A percentile compares a stretch with the other conserved stretches of the same genome.
Conservation (phyloP, 2,113 vertebrate genomes). For the Neopipo cinnamomea region DNA sequence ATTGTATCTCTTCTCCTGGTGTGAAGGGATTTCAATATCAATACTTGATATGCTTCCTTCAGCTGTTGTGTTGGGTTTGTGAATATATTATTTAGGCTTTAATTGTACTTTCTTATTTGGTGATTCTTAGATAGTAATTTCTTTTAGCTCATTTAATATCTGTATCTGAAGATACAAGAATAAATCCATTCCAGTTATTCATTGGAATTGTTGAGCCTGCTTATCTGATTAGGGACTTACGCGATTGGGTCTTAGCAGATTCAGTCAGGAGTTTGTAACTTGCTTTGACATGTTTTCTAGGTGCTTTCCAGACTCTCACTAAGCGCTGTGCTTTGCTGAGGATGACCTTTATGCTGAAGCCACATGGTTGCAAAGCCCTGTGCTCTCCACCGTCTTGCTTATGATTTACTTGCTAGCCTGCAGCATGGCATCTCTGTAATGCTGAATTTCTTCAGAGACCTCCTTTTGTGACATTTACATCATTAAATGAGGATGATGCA, state of each 20-base stretch:
- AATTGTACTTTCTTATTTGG: not conserved
- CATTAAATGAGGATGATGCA: not conserved
- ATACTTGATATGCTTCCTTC: not conserved
- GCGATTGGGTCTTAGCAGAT: not conserved
- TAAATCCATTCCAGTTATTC: not conserved
- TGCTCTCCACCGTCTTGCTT: not conserved
- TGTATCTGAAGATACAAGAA: not conserved
- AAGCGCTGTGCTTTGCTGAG: not conserved
- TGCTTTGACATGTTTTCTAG: slow-evolving; percentile 10
- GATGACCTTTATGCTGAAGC: not conserved
- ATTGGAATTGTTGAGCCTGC: not conserved
- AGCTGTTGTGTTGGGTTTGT: not conserved
- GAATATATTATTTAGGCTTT: not conserved
- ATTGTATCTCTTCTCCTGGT: not conserved
- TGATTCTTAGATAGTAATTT: not conserved
- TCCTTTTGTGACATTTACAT: not conserved
- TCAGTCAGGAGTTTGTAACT: not conserved
- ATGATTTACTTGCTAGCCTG: not conserved
- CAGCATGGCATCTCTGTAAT: not conserved
- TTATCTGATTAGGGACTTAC: not conserved
- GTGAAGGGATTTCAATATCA: not conserved
- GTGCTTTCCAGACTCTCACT: slow-evolving; percentile 23
- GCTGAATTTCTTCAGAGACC: not conserved
- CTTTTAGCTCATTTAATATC: not conserved
- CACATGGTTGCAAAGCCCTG: not conserved